Evolutionary conservation across 2,113 vertebrate species (phyloP), one percentile per base, ranked within the genome.

Genomic region (Corythoichthys haematopterus): DNA sequence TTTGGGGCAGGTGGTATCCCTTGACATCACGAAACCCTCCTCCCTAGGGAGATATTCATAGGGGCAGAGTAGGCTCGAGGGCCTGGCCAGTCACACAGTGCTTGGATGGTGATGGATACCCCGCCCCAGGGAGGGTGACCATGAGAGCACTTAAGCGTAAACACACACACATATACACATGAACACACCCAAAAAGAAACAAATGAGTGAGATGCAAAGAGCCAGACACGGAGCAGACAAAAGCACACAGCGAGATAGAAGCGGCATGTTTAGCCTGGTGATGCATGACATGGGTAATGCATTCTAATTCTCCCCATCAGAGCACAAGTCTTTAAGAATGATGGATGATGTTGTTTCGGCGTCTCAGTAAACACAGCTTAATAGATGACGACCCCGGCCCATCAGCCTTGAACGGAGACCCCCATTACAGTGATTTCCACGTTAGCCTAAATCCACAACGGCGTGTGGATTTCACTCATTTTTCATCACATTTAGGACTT

Each of bases 261-360:
- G 86, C 86, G 84, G 84, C 86, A 87, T 90, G 89, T 90, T 88
- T 88, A 82, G 86, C 82, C 78, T 90, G 87, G 88, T 84, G 89
- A 87, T 88, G 87, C 84, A 74, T 87, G 89, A 89, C 89, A 87
- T 90, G 85, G 87, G 84, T 87, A 88, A 90, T 90, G 85, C 87
- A 88, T 88, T 89, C 85, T 88, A 87, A 89, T 89, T 85, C 82
- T 86, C 83, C 89, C 87, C 87, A 86, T 82, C 71, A 86, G 87
- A 84, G 82, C 85, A 58, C 81, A 79, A 70, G 84, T 88, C 85
- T 87, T 90, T 90, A 90, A 87, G 85, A 88, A 84, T 89, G 89
- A 90, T 89, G 87, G 89, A 90, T 89, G 87, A 88, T 89, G 83
- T 88, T 87, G 85, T 85, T 89, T 86, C 79, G 83, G 85, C 77